A percentile compares a stretch with the other conserved stretches of the same genome.
Conservation (phyloP, 1,140 invertebrate species). For the Aphaenogaster ashmeadi region DNA sequence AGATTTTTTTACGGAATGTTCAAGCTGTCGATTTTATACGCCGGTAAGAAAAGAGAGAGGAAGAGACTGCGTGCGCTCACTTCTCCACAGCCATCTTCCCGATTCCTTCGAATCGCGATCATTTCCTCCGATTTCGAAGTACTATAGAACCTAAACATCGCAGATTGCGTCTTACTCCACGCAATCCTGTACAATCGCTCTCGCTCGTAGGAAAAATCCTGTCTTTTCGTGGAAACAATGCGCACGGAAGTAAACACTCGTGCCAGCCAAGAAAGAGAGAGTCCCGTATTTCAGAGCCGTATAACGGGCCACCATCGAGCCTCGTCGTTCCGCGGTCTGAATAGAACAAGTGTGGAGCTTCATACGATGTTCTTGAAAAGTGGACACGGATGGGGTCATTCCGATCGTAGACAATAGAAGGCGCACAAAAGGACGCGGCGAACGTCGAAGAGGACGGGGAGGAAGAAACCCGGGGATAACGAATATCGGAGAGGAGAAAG, state of each 20-base stretch:
- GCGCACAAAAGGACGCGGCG: constrained; percentile 64
- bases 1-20: constrained; percentile 22
- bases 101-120: constrained; percentile 21
- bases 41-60: not conserved
- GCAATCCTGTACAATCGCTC: constrained; percentile 19
- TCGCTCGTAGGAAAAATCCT: constrained; percentile 41
- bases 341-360: constrained; percentile 25
- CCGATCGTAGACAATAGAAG: constrained; percentile 66
- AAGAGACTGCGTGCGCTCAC: not conserved
- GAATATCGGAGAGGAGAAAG: constrained; percentile 42
- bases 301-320: constrained; percentile 12
- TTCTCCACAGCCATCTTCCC: not conserved
- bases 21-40: constrained; percentile 10
- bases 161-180: constrained; percentile 25
- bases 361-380: constrained; percentile 33
- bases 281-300: constrained; percentile 18
- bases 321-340: constrained; percentile 20
- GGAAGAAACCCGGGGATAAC: constrained; percentile 10
- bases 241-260: constrained; percentile 39
- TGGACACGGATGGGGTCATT: constrained; percentile 59
- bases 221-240: constrained; percentile 35
- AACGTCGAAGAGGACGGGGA: not conserved
- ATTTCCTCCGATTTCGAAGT: constrained; percentile 11
- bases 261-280: not conserved
- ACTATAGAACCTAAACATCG: constrained; percentile 26